Evolutionary conservation across 2,888 invertebrate species (phyloP).

Genomic region (Apamea sordens): DNA sequence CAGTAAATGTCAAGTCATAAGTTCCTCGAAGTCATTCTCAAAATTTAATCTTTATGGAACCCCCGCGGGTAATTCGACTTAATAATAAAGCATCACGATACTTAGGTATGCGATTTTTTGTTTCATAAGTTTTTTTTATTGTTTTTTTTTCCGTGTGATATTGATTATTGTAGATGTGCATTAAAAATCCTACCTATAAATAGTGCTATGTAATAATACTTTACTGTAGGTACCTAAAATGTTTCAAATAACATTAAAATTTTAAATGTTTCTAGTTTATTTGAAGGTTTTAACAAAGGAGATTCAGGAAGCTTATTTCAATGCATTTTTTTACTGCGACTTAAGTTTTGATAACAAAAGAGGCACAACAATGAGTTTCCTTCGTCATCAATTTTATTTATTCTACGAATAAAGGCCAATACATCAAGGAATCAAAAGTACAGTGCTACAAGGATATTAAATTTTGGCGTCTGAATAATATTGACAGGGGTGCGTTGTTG

Average conservation of each 20-base stretch:
- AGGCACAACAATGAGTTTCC: conserved; percentile 51
- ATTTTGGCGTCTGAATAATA: neutral
- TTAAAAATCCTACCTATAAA: neutral
- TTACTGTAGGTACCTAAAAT: neutral
- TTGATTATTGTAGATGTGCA: neutral
- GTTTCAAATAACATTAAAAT: neutral
- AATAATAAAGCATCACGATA: neutral
- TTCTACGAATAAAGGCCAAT: conserved; percentile 64
- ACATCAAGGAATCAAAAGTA: conserved; percentile 27
- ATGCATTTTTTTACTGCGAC: conserved; percentile 18
- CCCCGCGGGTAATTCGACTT: neutral
- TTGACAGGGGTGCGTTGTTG: neutral
- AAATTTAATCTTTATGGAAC: neutral
- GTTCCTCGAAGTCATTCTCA: neutral
- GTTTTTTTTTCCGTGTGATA: neutral
- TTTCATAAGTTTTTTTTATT: neutral
- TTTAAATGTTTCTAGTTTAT: neutral
- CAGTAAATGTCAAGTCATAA: neutral
- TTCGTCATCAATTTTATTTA: conserved; percentile 63
- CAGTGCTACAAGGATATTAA: neutral
- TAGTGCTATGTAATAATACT: neutral
- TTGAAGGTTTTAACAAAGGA: conserved; percentile 4
- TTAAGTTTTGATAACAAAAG: conserved; percentile 26
- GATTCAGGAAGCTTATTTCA: conserved; percentile 20
- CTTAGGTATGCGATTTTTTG: neutral